Percentiles rank a stretch among this genome's conserved stretches.
Evolutionary conservation across 2,113 vertebrate species (phyloP).

Genomic region (pig (Sus scrofa)): T2T-Sscrofa CM000817.6:94637001-94637500

Average conservation of each 20-base stretch:
- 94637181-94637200: background rate
- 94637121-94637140: background rate
- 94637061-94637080: conserved; percentile 8
- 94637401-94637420: background rate
- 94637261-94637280: background rate
- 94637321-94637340: background rate
- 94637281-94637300: background rate
- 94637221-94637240: background rate
- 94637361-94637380: background rate
- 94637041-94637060: background rate
- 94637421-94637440: background rate
- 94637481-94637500: background rate
- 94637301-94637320: background rate
- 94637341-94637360: background rate
- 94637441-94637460: background rate
- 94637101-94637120: background rate
- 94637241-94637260: background rate
- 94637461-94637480: background rate
- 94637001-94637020: background rate
- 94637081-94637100: background rate
- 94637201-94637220: background rate
- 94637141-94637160: background rate
- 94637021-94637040: background rate
- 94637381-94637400: background rate
- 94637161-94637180: background rate